Conservation (phyloP, 2,888 invertebrate species). For the Zonitis immaculata region DNA sequence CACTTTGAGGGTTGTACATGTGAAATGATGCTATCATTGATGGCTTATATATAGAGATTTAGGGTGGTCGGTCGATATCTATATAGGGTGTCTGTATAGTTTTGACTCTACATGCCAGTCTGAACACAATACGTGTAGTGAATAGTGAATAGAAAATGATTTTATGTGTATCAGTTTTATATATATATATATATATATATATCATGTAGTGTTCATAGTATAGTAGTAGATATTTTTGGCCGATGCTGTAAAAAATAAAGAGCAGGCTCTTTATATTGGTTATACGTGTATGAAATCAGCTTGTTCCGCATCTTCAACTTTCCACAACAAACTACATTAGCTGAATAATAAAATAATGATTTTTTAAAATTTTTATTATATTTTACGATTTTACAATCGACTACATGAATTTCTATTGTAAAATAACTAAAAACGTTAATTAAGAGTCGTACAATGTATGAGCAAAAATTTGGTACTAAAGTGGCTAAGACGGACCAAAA, state of each 20-base stretch:
- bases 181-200: neutral
- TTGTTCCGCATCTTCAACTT: neutral
- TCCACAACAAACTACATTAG: neutral
- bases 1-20: constrained; percentile 29
- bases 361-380: too few relatives aligned
- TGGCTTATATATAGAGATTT: constrained; percentile 37
- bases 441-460: too few relatives aligned
- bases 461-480: too few relatives aligned
- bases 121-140: constrained; percentile 38
- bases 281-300: neutral
- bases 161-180: neutral
- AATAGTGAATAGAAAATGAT: constrained; percentile 21
- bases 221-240: neutral
- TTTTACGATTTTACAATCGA: too few relatives aligned
- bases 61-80: too few relatives aligned
- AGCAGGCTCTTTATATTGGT: neutral
- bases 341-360: neutral
- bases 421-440: too few relatives aligned
- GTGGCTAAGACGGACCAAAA: too few relatives aligned
- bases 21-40: constrained; percentile 30
- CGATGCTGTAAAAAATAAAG: neutral
- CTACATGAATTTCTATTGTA: too few relatives aligned
- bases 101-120: constrained; percentile 32
- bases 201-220: too few relatives aligned
- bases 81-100: constrained; percentile 32